Conservation (phyloP, 2,888 invertebrate genomes). For the Mantis religiosa region DNA sequence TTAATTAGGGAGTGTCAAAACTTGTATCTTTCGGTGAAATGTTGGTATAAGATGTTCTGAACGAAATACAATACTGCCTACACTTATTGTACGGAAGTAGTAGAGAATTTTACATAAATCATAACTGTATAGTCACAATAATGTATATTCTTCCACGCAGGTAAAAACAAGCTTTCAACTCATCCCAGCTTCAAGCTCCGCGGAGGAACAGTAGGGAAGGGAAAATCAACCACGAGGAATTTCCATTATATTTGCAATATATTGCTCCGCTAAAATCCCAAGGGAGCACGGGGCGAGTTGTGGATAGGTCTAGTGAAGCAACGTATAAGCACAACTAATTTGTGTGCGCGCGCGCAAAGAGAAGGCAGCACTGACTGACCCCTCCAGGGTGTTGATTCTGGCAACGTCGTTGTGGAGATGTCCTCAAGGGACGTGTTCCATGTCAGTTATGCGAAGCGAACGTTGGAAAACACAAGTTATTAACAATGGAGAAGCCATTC, state of each 20-base stretch:
- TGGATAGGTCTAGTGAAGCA: background rate
- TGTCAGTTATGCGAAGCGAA: background rate
- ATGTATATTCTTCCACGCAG: too few relatives aligned
- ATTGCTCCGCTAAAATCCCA: background rate
- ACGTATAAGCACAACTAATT: background rate
- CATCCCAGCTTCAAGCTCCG: background rate
- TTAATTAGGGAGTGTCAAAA: too few relatives aligned
- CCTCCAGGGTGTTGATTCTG: constrained; percentile 7
- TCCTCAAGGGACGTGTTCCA: background rate
- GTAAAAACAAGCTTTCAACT: background rate
- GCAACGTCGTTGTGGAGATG: background rate
- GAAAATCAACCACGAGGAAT: background rate
- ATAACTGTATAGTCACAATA: too few relatives aligned
- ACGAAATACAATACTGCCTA: too few relatives aligned
- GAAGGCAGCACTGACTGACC: background rate
- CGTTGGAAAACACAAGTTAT: background rate
- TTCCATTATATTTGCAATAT: background rate
- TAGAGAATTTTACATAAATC: too few relatives aligned
- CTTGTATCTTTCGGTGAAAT: too few relatives aligned
- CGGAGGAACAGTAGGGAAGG: background rate
- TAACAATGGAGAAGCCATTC: background rate
- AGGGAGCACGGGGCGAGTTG: background rate
- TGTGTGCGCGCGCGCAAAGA: background rate
- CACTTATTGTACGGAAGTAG: too few relatives aligned
- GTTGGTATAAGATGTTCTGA: too few relatives aligned